Evolutionary conservation across 2,888 invertebrate genomes (phyloP).

Genomic region (Cremastinae sp.): DNA sequence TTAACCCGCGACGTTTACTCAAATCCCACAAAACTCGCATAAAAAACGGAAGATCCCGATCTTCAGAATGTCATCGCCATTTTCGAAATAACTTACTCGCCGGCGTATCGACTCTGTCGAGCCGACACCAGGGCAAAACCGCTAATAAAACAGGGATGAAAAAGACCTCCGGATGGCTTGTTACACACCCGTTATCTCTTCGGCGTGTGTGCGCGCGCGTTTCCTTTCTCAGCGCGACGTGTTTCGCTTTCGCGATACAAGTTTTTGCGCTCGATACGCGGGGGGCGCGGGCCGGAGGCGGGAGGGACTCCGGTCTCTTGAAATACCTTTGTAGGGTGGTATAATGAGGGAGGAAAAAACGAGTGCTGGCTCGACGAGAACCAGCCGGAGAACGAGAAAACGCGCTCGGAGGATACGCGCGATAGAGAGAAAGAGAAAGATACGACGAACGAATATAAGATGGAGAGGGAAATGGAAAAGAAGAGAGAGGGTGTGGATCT

Average conservation of each 20-base stretch:
- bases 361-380: slow-evolving; percentile 23
- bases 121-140: neutral
- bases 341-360: slow-evolving; percentile 39
- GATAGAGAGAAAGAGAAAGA: slow-evolving; percentile 16
- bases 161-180: slow-evolving; percentile 1
- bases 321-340: slow-evolving; percentile 40
- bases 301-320: slow-evolving; percentile 16
- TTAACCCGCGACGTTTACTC: neutral
- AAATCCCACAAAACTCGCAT: too few species aligned
- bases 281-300: slow-evolving; percentile 1
- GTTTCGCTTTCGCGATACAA: slow-evolving; percentile 37
- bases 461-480: slow-evolving; percentile 14
- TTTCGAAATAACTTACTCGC: too few species aligned
- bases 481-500: slow-evolving; percentile 59
- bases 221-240: slow-evolving; percentile 22
- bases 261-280: slow-evolving; percentile 36
- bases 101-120: slow-evolving; percentile 18
- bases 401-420: neutral
- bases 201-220: slow-evolving; percentile 24
- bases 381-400: slow-evolving; percentile 12
- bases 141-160: neutral
- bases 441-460: slow-evolving; percentile 7
- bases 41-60: too few species aligned
- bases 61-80: too few species aligned
- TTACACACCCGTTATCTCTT: slow-evolving; percentile 32